phyloP scores from a whole-genome alignment of 2,888 invertebrate species.

The Drosophila colorata region DNA sequence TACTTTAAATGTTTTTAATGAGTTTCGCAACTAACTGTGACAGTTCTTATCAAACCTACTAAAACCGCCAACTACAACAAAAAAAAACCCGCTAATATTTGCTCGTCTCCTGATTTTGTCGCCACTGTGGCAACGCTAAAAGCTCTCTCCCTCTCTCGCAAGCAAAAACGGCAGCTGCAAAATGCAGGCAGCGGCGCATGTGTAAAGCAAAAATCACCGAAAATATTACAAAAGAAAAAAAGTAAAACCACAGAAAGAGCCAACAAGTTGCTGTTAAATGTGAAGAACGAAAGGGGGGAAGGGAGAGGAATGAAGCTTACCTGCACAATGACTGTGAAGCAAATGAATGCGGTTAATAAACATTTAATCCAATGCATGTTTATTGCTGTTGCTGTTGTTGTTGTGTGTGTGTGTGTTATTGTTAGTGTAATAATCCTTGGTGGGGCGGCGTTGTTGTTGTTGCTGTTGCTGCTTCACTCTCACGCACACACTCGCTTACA shows the following conservation, averaged over 20 bases:
- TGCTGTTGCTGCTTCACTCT: constrained; percentile 44
- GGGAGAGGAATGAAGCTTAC: constrained; percentile 68
- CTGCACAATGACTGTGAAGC: constrained; percentile 84
- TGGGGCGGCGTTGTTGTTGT: constrained; percentile 34
- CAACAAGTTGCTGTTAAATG: constrained; percentile 50
- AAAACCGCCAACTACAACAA: background rate
- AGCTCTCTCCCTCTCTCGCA: constrained; percentile 20
- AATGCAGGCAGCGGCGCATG: constrained; percentile 44
- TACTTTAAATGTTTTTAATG: too few species aligned
- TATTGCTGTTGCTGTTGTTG: constrained; percentile 51
- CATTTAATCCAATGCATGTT: constrained; percentile 85
- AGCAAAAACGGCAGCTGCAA: constrained; percentile 48
- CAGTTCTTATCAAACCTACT: background rate
- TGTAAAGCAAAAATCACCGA: constrained; percentile 37
- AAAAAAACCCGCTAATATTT: constrained; percentile 16
- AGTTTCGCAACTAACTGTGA: background rate
- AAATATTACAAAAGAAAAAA: constrained; percentile 15
- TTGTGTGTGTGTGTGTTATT: constrained; percentile 47
- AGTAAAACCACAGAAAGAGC: constrained; percentile 22
- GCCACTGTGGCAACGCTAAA: constrained; percentile 51
- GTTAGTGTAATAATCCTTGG: constrained; percentile 62
- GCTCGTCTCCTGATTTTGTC: constrained; percentile 3
- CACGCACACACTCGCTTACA: constrained; percentile 42
- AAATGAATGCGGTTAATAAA: constrained; percentile 84
- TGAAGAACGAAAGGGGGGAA: constrained; percentile 1